Percentiles rank a stretch among this genome's conserved stretches.
These are phyloP conservation scores for Virgularia gustaviana DNA, from an alignment of 92 coral and sea anemone species.

Conservation along the genomic window DNA sequence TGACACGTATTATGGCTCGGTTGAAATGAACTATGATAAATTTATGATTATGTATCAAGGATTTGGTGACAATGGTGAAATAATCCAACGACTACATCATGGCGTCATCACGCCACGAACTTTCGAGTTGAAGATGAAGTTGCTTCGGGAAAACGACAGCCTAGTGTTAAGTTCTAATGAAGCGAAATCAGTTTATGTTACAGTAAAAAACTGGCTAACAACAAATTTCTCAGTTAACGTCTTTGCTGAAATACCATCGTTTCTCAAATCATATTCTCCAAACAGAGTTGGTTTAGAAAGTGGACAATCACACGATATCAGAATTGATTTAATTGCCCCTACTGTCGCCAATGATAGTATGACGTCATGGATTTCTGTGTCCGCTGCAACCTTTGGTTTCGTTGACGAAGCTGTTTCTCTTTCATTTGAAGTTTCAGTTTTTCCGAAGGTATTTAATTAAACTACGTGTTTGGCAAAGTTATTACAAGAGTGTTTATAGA, in stretches of 20 bases:
- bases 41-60: conserved; percentile 5
- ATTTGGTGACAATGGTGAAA: not conserved
- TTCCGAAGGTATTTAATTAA: conserved; percentile 18
- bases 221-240: not conserved
- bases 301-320: conserved; percentile 2
- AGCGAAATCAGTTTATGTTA: not conserved
- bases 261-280: conserved; percentile 1
- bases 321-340: not conserved
- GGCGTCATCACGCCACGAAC: conserved; percentile 11
- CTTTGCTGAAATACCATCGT: conserved; percentile 14
- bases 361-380: not conserved
- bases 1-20: conserved; percentile 23
- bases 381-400: not conserved
- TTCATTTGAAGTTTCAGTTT: conserved; percentile 13
- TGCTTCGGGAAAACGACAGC: conserved; percentile 1
- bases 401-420: not conserved
- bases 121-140: conserved; percentile 3
- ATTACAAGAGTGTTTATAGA: too few relatives aligned
- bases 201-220: not conserved
- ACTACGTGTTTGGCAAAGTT: too few relatives aligned
- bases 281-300: not conserved
- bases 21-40: not conserved
- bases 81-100: conserved; percentile 1
- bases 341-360: not conserved
- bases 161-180: not conserved